Evolutionary conservation across 2,797 vertebrate species (phyloP).

Genomic region (Benthosema pterotum): DNA sequence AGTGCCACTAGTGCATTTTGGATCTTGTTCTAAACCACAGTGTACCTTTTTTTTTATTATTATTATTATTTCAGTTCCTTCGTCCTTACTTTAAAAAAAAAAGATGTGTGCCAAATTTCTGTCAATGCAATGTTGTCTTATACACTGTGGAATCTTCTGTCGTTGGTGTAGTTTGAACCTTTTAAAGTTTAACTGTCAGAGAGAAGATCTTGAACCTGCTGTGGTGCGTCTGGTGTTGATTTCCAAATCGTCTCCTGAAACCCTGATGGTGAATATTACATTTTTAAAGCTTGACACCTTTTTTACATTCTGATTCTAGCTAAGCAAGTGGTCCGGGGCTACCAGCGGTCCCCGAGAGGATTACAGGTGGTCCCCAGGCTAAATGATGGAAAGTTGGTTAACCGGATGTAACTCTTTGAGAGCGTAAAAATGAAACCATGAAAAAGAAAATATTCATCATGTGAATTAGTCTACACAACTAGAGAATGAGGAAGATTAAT

Average conservation of each 20-base stretch:
- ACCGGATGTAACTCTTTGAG: too few relatives aligned
- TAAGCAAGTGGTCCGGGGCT: too few relatives aligned
- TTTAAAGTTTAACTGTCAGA: constrained; percentile 41
- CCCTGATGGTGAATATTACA: not conserved
- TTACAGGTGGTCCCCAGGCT: too few relatives aligned
- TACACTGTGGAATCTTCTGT: constrained; percentile 70
- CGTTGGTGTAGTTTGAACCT: constrained; percentile 50
- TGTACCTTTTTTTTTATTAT: constrained; percentile 32
- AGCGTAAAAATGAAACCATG: too few relatives aligned
- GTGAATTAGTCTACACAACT: too few relatives aligned
- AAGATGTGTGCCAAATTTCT: constrained; percentile 69
- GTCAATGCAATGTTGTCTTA: constrained; percentile 76
- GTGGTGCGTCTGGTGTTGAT: constrained; percentile 42
- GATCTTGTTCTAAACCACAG: constrained; percentile 18
- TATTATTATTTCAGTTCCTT: constrained; percentile 30
- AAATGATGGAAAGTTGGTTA: too few relatives aligned
- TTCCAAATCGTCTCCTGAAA: constrained; percentile 23
- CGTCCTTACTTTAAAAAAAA: constrained; percentile 47
- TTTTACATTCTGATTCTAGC: not conserved
- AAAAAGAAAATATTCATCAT: too few relatives aligned
- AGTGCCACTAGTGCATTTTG: too few relatives aligned
- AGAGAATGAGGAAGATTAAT: too few relatives aligned
- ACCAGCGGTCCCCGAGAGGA: too few relatives aligned
- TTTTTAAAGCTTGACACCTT: not conserved
- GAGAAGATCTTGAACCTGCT: constrained; percentile 56